These are phyloP conservation scores for Brachionus asplanchnoidis DNA, from an alignment of 1,140 invertebrate species.

Conservation along the genomic window DNA sequence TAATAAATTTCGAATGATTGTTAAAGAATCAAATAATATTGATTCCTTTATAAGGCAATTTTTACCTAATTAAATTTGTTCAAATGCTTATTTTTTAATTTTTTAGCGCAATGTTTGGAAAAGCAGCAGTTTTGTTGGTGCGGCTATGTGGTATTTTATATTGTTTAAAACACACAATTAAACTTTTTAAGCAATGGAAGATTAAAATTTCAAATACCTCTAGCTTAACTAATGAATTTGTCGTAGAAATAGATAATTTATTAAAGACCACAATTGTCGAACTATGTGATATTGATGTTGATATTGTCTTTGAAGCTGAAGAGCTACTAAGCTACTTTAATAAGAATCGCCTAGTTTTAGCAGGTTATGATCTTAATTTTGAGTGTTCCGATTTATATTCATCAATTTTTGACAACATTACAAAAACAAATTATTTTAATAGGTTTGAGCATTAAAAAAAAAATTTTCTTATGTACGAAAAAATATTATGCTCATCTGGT, in stretches of 20 bases:
- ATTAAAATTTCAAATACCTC: not conserved
- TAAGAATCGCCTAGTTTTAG: not conserved
- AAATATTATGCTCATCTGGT: not conserved
- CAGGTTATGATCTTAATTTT: not conserved
- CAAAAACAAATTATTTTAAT: not conserved
- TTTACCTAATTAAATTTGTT: not conserved
- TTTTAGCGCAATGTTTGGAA: not conserved
- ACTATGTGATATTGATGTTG: not conserved
- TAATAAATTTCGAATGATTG: no score
- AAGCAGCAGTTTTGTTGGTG: not conserved
- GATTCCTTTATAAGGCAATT: not conserved
- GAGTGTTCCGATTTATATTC: not conserved
- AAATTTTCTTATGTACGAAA: not conserved
- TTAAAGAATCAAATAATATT: not conserved
- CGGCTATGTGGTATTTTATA: not conserved
- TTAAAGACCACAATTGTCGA: not conserved
- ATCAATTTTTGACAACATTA: not conserved
- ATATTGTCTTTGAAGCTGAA: not conserved
- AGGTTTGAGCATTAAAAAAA: not conserved
- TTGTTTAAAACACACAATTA: not conserved
- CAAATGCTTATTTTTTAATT: not conserved
- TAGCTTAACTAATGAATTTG: not conserved
- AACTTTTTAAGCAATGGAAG: not conserved
- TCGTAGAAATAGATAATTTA: not conserved
- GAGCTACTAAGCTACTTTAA: not conserved